These are phyloP conservation scores for Cryptus armator DNA, from an alignment of 2,888 invertebrate species.

Conservation along the genomic window DNA sequence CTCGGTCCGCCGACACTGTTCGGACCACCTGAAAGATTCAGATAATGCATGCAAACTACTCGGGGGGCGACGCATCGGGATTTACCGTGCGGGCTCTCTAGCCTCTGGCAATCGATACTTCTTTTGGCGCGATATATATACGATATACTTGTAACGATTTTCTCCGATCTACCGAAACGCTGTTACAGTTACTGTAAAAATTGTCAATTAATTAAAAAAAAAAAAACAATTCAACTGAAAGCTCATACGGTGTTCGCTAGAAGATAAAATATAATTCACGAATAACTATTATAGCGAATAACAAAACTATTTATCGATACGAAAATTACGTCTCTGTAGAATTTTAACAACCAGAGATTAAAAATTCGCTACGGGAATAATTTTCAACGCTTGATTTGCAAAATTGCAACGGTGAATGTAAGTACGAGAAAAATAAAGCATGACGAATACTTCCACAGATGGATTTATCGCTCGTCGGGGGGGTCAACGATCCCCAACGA, in stretches of 20 bases:
- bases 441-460: neutral
- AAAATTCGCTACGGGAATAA: neutral
- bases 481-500: neutral
- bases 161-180: slow-evolving; percentile 47
- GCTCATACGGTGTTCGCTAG: slow-evolving; percentile 57
- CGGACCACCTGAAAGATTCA: slow-evolving; percentile 80
- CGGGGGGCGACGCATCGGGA: slow-evolving; percentile 21
- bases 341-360: neutral
- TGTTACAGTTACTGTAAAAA: slow-evolving; percentile 34
- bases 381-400: neutral
- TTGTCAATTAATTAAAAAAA: slow-evolving; percentile 16
- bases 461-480: neutral
- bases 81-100: neutral
- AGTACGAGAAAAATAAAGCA: neutral
- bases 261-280: slow-evolving; percentile 1
- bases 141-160: slow-evolving; percentile 6
- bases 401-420: too few relatives aligned
- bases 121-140: slow-evolving; percentile 41
- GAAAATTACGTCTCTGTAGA: neutral
- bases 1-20: slow-evolving; percentile 75
- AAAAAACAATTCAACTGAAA: slow-evolving; percentile 13
- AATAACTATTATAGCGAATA: neutral
- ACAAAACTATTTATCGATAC: too few relatives aligned
- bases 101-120: slow-evolving; percentile 14
- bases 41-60: slow-evolving; percentile 77